A percentile compares a stretch with the other conserved stretches of the same genome.
Evolutionary conservation across 2,797 vertebrate species (phyloP).

Genomic region (Trachops cirrhosus): DNA sequence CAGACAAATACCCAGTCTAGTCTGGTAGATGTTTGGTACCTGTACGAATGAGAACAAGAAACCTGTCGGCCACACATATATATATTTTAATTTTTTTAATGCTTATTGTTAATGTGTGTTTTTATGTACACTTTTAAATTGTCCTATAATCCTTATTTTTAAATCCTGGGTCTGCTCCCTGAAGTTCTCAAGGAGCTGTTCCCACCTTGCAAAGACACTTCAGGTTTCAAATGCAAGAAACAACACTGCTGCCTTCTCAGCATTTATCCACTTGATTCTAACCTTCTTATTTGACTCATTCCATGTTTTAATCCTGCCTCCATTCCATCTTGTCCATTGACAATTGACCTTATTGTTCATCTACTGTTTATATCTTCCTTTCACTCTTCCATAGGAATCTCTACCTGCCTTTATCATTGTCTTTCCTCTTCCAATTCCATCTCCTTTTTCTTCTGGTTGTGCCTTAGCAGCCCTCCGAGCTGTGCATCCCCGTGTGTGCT

Average conservation of each 20-base stretch:
- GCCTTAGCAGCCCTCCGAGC: background rate
- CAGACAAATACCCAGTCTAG: background rate
- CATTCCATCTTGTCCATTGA: background rate
- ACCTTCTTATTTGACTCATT: background rate
- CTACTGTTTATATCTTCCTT: background rate
- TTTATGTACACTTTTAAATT: background rate
- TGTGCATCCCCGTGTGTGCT: rapidly evolving
- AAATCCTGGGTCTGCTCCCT: background rate
- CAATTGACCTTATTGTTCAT: background rate
- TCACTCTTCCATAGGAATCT: background rate
- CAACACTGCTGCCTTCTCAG: background rate
- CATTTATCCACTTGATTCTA: background rate
- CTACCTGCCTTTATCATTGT: background rate
- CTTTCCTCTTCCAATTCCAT: background rate
- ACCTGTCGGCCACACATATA: background rate
- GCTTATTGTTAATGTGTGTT: background rate
- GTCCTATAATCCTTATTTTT: background rate
- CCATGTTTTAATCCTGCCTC: background rate
- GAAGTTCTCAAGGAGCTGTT: background rate
- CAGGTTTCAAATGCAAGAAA: background rate
- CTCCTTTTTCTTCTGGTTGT: background rate
- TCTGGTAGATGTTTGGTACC: background rate
- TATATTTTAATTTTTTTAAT: background rate
- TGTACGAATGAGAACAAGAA: background rate
- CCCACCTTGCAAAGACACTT: background rate